phyloP scores from a whole-genome alignment of 2,888 invertebrate species.

The Agrochola circellaris region DNA sequence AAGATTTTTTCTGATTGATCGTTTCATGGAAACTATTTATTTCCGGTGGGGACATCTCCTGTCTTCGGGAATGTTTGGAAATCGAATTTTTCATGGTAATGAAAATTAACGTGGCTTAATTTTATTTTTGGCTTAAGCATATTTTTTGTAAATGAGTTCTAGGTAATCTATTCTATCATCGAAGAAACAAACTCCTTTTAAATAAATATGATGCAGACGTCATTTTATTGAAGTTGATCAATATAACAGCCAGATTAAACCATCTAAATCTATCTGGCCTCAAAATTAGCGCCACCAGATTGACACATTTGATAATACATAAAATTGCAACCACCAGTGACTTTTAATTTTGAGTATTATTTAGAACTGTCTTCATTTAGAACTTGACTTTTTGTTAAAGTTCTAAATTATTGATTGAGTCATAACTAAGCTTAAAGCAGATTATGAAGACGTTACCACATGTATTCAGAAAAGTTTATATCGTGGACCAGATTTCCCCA shows the following conservation, averaged over 20 bases:
- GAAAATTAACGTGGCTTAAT: neutral
- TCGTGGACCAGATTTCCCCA: constrained; percentile 24
- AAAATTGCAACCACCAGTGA: neutral
- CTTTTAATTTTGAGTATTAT: neutral
- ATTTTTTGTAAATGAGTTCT: neutral
- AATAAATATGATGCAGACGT: neutral
- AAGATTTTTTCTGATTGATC: constrained; percentile 55
- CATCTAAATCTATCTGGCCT: neutral
- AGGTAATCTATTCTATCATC: constrained; percentile 1
- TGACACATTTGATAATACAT: neutral
- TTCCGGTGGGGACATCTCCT: constrained; percentile 8
- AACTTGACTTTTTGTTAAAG: neutral
- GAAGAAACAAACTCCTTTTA: neutral
- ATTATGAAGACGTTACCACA: neutral
- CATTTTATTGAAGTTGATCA: neutral
- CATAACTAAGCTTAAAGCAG: neutral
- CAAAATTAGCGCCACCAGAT: neutral
- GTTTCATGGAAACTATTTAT: constrained; percentile 52
- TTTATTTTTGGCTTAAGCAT: neutral
- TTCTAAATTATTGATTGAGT: neutral
- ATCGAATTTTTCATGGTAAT: constrained; percentile 13
- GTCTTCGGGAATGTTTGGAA: constrained; percentile 15
- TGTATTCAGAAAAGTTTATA: constrained; percentile 6
- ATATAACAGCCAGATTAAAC: neutral
- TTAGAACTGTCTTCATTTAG: neutral